Percentiles rank a stretch among this genome's conserved stretches.
These are phyloP conservation scores for Tringa solitaria DNA, from an alignment of 2,113 vertebrate species.

Conservation along the genomic window DNA sequence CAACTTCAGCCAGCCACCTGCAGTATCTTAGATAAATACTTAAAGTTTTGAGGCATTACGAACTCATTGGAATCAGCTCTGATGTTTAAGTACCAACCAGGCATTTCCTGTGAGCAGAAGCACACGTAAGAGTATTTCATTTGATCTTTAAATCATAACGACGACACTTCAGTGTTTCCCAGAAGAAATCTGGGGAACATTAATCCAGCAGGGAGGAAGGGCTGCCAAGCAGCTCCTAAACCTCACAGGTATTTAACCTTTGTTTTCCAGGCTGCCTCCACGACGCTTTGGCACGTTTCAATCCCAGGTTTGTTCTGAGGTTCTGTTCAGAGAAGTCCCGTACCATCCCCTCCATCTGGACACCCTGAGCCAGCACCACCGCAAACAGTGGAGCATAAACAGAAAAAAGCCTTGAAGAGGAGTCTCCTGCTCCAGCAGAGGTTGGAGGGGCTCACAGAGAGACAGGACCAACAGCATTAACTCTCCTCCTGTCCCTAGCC, in stretches of 20 bases:
- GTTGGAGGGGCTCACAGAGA: neutral
- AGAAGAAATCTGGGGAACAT: neutral
- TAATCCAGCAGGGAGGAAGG: neutral
- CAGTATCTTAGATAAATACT: neutral
- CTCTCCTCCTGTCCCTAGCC: neutral
- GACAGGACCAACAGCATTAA: neutral
- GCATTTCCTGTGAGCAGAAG: neutral
- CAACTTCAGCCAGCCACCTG: slow-evolving; percentile 7
- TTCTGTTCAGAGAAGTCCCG: neutral
- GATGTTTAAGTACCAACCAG: neutral
- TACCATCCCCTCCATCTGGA: no score
- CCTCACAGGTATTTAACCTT: neutral
- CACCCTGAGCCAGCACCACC: neutral
- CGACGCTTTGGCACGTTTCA: no score
- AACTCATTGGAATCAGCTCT: neutral
- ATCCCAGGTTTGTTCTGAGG: neutral
- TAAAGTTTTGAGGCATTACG: neutral
- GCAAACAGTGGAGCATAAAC: neutral
- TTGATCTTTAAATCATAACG: neutral
- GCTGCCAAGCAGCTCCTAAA: neutral
- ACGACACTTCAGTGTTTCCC: neutral
- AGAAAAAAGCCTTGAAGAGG: neutral
- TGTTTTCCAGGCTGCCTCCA: neutral
- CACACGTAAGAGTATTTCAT: no score
- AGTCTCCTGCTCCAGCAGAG: neutral